Percentiles rank a stretch among this genome's conserved stretches.
These are phyloP conservation scores for Parus major DNA, from an alignment of 2,113 vertebrate species.

Conservation along the genomic window DNA sequence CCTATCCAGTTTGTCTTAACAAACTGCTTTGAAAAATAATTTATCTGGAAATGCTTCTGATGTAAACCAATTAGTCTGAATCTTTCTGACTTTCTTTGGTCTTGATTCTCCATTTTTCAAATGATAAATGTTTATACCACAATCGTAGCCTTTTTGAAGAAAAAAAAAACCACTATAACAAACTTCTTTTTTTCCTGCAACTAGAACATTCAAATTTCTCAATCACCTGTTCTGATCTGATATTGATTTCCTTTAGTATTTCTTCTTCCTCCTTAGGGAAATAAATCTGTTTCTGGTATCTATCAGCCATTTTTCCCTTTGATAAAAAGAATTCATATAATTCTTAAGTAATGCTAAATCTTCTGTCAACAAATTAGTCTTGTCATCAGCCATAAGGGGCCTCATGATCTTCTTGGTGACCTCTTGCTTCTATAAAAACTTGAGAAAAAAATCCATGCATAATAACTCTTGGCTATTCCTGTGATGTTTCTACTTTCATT, in stretches of 20 bases:
- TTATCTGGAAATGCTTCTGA: not conserved
- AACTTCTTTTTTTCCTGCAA: not conserved
- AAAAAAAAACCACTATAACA: not conserved
- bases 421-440: conserved; percentile 55
- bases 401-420: conserved; percentile 67
- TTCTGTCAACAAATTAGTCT: conserved; percentile 72
- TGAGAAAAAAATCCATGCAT: conserved; percentile 23
- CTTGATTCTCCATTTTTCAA: not conserved
- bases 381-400: conserved; percentile 68
- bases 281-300: conserved; percentile 72
- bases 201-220: conserved; percentile 45
- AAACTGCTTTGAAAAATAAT: not conserved
- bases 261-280: conserved; percentile 65
- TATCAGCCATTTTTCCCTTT: conserved; percentile 60
- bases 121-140: not conserved
- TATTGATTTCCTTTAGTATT: conserved; percentile 67
- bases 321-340: conserved; percentile 72
- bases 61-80: not conserved
- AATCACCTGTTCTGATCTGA: conserved; percentile 68
- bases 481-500: not conserved
- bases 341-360: conserved; percentile 71
- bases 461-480: not conserved
- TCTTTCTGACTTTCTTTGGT: not conserved
- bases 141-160: not conserved
- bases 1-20: not conserved